These are phyloP conservation scores for Sipha flava DNA, from an alignment of 1,140 invertebrate genomes.

Conservation along the genomic window DNA sequence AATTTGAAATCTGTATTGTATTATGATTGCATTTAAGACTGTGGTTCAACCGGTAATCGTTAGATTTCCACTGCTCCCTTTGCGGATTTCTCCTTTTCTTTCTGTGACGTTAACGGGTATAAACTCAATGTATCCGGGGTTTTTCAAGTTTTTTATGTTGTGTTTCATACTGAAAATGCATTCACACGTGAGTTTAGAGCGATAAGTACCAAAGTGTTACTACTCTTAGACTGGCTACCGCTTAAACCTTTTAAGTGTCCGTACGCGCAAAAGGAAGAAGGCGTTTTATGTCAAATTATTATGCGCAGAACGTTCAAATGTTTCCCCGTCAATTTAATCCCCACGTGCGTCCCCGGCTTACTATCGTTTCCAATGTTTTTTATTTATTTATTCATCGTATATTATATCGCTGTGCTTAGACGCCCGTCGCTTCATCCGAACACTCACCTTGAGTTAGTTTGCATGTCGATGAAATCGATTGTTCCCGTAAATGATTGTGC, in stretches of 20 bases:
- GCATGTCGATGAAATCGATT: not conserved
- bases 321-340: no score
- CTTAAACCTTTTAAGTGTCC: no score
- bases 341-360: no score
- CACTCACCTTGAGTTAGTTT: not conserved
- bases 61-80: constrained; percentile 11
- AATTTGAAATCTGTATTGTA: not conserved
- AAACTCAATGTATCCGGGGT: not conserved
- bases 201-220: not conserved
- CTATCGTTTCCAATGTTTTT: not conserved
- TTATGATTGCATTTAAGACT: not conserved
- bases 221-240: no score
- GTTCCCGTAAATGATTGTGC: not conserved
- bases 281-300: no score
- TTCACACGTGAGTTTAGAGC: not conserved
- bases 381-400: not conserved
- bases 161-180: constrained; percentile 8
- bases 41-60: not conserved
- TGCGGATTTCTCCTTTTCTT: not conserved
- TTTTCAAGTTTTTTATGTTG: not conserved
- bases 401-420: not conserved
- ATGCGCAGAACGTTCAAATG: no score
- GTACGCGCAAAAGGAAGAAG: no score
- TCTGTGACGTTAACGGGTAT: not conserved
- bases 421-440: not conserved